Conservation (phyloP, 2,797 vertebrate genomes). For the Champsocephalus gunnari region DNA sequence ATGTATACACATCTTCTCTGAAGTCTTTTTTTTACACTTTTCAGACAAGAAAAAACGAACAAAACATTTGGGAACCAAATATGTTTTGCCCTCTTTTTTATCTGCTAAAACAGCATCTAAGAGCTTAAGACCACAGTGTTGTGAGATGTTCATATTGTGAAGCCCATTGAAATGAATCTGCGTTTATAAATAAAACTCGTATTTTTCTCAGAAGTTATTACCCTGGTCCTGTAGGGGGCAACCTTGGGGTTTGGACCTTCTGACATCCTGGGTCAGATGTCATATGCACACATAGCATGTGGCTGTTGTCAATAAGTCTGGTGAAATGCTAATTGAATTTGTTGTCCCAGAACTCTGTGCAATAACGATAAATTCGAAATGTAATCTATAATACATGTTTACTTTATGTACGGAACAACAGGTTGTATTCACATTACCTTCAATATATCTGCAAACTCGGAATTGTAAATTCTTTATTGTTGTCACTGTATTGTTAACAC, state of each 20-base stretch:
- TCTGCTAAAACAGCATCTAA: not conserved
- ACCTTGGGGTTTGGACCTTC: conserved; percentile 45
- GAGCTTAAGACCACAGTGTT: not conserved
- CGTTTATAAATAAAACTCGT: not conserved
- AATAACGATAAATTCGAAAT: too few species aligned
- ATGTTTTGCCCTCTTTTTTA: too few species aligned
- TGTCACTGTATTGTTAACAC: not conserved
- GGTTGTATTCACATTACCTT: conserved; percentile 5
- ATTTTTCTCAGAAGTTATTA: not conserved
- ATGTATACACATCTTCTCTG: not conserved
- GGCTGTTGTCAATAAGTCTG: not conserved
- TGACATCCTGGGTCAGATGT: conserved; percentile 20
- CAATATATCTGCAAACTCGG: not conserved
- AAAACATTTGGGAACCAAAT: not conserved
- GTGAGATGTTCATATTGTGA: not conserved
- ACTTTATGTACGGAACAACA: not conserved
- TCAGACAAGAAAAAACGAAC: not conserved
- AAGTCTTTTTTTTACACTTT: not conserved
- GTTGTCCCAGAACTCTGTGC: too few species aligned
- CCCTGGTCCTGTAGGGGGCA: conserved; percentile 58
- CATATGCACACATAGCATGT: conserved; percentile 11
- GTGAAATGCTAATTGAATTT: too few species aligned
- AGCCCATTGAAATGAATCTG: not conserved
- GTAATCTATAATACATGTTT: not conserved
- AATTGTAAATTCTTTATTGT: not conserved